These are phyloP conservation scores for Hemithea aestivaria DNA, from an alignment of 2,888 invertebrate species.

Conservation along the genomic window DNA sequence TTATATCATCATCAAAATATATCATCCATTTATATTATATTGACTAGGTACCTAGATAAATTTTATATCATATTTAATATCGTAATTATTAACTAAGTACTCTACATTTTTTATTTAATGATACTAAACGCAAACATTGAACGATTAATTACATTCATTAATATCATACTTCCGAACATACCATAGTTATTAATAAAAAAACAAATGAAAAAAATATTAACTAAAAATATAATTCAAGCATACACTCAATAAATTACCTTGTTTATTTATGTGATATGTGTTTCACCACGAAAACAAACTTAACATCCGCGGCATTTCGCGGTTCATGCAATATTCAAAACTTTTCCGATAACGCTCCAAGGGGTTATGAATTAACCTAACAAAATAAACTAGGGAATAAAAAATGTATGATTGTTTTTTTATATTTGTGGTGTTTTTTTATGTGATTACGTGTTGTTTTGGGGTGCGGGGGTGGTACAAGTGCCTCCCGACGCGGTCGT, in stretches of 20 bases:
- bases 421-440: slow-evolving; percentile 3
- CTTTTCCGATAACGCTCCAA: slow-evolving; percentile 29
- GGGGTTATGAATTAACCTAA: slow-evolving; percentile 14
- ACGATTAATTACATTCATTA: no score
- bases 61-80: no score
- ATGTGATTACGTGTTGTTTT: slow-evolving; percentile 9
- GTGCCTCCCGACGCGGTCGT: slow-evolving; percentile 46
- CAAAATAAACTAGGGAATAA: slow-evolving; percentile 17
- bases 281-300: slow-evolving; percentile 23
- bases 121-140: no score
- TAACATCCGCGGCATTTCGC: slow-evolving; percentile 33
- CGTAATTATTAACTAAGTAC: no score
- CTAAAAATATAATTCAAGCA: no score
- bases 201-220: no score
- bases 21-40: no score
- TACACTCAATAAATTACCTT: slow-evolving; percentile 3
- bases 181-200: no score
- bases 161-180: no score
- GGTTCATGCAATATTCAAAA: slow-evolving; percentile 55
- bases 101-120: no score
- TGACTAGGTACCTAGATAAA: no score
- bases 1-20: no score
- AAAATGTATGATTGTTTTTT: slow-evolving; percentile 7
- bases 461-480: slow-evolving; percentile 1
- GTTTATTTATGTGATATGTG: slow-evolving; percentile 4